A percentile compares a stretch with the other conserved stretches of the same genome.
Conservation (phyloP, 35 echinoderm and acorn worm genomes). For the Apostichopus japonicus region DNA sequence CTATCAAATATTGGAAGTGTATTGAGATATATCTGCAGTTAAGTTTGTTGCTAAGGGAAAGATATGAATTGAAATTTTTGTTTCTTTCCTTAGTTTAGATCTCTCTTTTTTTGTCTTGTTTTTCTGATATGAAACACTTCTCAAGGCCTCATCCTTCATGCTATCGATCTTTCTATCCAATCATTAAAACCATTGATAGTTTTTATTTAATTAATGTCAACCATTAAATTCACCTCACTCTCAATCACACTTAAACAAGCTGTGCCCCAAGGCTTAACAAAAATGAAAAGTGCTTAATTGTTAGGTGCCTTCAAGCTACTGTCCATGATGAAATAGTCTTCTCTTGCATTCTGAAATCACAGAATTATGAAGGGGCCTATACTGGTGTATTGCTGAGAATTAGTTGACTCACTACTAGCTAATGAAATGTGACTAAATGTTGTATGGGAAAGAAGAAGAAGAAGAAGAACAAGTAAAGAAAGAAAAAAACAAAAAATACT, state of each 20-base stretch:
- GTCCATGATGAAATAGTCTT: background rate
- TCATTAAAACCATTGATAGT: constrained; percentile 27
- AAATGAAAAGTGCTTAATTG: constrained; percentile 20
- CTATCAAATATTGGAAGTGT: no score
- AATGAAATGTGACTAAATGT: background rate
- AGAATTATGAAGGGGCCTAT: constrained; percentile 2
- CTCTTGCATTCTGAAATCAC: background rate
- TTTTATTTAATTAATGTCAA: constrained; percentile 47
- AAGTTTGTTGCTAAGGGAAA: no score
- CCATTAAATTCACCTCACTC: background rate
- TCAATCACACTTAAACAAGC: background rate
- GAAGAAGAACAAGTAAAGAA: no score
- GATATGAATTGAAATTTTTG: background rate
- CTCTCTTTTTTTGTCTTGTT: background rate
- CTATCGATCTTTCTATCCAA: constrained; percentile 41
- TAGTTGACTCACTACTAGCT: background rate
- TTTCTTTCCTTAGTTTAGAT: background rate
- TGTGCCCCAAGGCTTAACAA: constrained; percentile 15
- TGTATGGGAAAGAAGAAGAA: no score
- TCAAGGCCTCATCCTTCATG: constrained; percentile 3
- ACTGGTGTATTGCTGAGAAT: background rate
- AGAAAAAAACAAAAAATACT: no score
- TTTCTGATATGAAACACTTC: constrained; percentile 9
- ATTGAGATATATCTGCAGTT: no score
- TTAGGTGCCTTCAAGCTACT: constrained; percentile 10